phyloP scores from a whole-genome alignment of 2,113 vertebrate genomes.

The Stomatorhinus ivindoensis region DNA sequence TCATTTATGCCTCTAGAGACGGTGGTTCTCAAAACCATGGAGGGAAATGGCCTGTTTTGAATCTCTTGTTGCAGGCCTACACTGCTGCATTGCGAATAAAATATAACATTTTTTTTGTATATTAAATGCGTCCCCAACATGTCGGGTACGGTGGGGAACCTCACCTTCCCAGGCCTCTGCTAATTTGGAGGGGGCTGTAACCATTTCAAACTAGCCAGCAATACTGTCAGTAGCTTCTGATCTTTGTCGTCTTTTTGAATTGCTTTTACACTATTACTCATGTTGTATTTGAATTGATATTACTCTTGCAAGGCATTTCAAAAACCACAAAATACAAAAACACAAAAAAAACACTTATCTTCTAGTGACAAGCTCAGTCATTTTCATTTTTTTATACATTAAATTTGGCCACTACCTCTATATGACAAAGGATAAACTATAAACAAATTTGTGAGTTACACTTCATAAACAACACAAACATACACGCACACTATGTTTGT shows the following conservation, averaged over 20 bases:
- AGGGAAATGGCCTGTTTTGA: neutral
- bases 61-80: neutral
- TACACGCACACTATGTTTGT: too few species aligned
- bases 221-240: neutral
- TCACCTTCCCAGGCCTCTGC: neutral
- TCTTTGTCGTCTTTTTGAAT: neutral
- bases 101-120: neutral
- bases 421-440: neutral
- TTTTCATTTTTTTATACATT: neutral
- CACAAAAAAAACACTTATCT: neutral
- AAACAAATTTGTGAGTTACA: neutral
- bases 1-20: neutral
- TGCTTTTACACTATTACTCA: neutral
- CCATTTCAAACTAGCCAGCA: neutral
- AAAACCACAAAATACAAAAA: neutral
- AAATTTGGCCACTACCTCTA: neutral
- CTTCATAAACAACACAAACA: neutral
- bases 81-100: neutral
- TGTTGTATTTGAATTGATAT: neutral
- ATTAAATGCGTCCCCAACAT: neutral
- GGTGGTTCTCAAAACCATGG: neutral
- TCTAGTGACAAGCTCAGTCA: neutral
- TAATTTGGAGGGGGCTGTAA: neutral
- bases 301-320: neutral
- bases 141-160: neutral